A percentile compares a stretch with the other conserved stretches of the same genome.
Conservation (phyloP, 2,888 invertebrate genomes). For the Leptopilina syphax region DNA sequence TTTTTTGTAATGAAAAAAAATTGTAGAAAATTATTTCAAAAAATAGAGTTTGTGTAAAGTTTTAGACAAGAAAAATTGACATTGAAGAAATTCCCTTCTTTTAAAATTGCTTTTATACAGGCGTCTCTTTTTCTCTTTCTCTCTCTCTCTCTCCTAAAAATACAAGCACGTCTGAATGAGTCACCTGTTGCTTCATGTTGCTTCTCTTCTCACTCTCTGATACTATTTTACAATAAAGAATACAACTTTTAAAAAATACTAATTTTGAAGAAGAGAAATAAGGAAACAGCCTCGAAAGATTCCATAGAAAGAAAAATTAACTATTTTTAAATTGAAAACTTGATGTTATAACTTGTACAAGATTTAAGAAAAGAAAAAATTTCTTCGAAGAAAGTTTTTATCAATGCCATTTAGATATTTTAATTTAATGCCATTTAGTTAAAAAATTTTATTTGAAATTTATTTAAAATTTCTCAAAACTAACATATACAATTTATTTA, state of each 20-base stretch:
- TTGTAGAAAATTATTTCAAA: conserved; percentile 1
- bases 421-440: too few relatives aligned
- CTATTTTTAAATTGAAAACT: too few relatives aligned
- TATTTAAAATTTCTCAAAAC: too few relatives aligned
- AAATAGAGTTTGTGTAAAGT: neutral
- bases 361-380: too few relatives aligned
- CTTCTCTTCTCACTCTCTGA: neutral
- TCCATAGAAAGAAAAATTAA: neutral
- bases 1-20: neutral
- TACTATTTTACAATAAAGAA: conserved; percentile 17
- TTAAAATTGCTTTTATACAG: conserved; percentile 1
- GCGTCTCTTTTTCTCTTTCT: too few relatives aligned
- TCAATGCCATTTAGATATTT: too few relatives aligned
- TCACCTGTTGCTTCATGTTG: conserved; percentile 33
- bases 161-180: neutral
- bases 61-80: neutral
- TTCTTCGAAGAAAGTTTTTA: too few relatives aligned
- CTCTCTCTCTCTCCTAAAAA: neutral
- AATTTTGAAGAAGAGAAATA: neutral
- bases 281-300: neutral
- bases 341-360: too few relatives aligned
- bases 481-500: too few relatives aligned
- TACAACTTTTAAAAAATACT: neutral
- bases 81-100: neutral
- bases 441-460: too few relatives aligned